These are phyloP conservation scores for Musca domestica DNA, from an alignment of 1,140 invertebrate species.

Conservation along the genomic window DNA sequence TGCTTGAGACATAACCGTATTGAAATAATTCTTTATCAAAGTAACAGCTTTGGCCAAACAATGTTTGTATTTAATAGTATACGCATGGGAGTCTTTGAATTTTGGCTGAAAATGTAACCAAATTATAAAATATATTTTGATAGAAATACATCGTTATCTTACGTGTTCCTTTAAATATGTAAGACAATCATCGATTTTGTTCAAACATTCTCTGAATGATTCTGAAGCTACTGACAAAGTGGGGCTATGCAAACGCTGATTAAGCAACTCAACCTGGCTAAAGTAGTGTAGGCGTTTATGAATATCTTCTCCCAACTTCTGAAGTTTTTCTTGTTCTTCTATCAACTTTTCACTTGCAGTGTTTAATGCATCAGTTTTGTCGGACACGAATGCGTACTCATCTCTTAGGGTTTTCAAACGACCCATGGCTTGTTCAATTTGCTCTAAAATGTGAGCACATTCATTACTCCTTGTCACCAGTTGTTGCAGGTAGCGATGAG, in stretches of 20 bases:
- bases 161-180: slow-evolving; percentile 81
- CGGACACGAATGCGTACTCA: slow-evolving; percentile 81
- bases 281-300: slow-evolving; percentile 81
- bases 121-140: background rate
- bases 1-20: slow-evolving; percentile 69
- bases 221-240: slow-evolving; percentile 80
- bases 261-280: slow-evolving; percentile 77
- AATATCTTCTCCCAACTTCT: slow-evolving; percentile 75
- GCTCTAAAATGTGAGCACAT: slow-evolving; percentile 66
- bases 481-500: slow-evolving; percentile 65
- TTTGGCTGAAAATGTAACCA: slow-evolving; percentile 56
- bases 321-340: slow-evolving; percentile 80
- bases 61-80: slow-evolving; percentile 74
- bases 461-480: slow-evolving; percentile 67
- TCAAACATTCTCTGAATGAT: slow-evolving; percentile 75
- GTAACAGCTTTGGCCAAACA: slow-evolving; percentile 76
- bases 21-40: slow-evolving; percentile 74
- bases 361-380: slow-evolving; percentile 87
- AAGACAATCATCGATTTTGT: slow-evolving; percentile 84
- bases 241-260: slow-evolving; percentile 74
- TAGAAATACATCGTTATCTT: slow-evolving; percentile 55
- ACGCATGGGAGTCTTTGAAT: slow-evolving; percentile 72
- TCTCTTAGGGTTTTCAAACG: slow-evolving; percentile 70
- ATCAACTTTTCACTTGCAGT: slow-evolving; percentile 85
- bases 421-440: slow-evolving; percentile 71